phyloP scores from a whole-genome alignment of 1,140 invertebrate species.

The Ceratosolen fusciceps region DNA sequence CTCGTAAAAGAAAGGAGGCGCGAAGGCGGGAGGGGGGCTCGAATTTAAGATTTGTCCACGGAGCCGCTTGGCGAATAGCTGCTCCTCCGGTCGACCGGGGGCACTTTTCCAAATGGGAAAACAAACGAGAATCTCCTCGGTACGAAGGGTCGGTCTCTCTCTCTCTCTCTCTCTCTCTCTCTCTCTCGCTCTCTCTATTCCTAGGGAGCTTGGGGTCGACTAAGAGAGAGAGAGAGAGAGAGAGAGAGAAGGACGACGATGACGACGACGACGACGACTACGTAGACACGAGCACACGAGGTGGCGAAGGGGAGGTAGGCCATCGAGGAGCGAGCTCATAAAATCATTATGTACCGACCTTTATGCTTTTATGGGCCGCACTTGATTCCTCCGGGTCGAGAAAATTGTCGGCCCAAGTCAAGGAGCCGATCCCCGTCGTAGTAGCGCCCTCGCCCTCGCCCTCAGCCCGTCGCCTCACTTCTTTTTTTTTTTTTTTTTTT shows the following conservation, averaged over 20 bases:
- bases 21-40: not conserved
- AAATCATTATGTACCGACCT: slow-evolving; percentile 62
- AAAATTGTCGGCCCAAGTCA: slow-evolving; percentile 50
- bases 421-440: slow-evolving; percentile 34
- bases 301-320: slow-evolving; percentile 47
- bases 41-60: slow-evolving; percentile 43
- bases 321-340: slow-evolving; percentile 57
- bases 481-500: too few species aligned
- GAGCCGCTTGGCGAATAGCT: slow-evolving; percentile 55
- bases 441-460: too few species aligned
- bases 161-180: too few species aligned
- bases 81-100: slow-evolving; percentile 52
- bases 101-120: slow-evolving; percentile 57
- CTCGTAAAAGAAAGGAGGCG: slow-evolving; percentile 38
- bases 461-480: too few species aligned
- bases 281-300: too few species aligned
- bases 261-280: too few species aligned
- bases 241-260: slow-evolving; percentile 37
- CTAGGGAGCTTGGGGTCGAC: too few species aligned
- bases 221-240: slow-evolving; percentile 31
- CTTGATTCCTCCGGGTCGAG: slow-evolving; percentile 54
- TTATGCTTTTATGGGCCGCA: slow-evolving; percentile 57
- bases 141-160: too few species aligned
- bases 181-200: too few species aligned
- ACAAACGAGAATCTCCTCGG: slow-evolving; percentile 58